These are phyloP conservation scores for Dinothrombium tinctorium DNA, from an alignment of 1,140 invertebrate genomes.

Conservation along the genomic window DNA sequence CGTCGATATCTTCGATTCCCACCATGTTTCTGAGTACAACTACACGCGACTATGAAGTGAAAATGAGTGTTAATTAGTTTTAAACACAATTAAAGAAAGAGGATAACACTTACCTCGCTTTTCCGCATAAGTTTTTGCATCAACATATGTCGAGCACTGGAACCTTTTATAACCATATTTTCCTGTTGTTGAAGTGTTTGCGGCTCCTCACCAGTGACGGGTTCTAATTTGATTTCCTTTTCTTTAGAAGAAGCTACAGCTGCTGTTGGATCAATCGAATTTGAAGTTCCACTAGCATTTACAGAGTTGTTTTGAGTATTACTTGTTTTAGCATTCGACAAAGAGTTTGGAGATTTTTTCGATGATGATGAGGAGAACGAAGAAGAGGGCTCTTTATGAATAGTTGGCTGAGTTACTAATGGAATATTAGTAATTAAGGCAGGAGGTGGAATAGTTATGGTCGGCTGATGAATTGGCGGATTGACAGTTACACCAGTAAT, in stretches of 20 bases:
- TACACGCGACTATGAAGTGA: constrained; percentile 40
- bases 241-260: constrained; percentile 6
- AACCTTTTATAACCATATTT: constrained; percentile 90
- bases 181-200: constrained; percentile 86
- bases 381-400: no score
- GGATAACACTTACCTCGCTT: no score
- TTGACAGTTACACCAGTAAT: constrained; percentile 16
- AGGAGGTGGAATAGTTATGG: constrained; percentile 24
- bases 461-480: constrained; percentile 13
- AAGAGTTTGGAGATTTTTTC: no score
- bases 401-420: not conserved
- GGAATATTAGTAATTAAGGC: constrained; percentile 20
- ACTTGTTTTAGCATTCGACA: not conserved
- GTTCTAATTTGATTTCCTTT: constrained; percentile 3
- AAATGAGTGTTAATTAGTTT: no score
- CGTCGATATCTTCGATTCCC: constrained; percentile 78
- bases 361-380: no score
- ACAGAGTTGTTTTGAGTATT: not conserved
- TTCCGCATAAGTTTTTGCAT: constrained; percentile 97
- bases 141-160: constrained; percentile 82
- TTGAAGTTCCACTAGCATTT: constrained; percentile 3
- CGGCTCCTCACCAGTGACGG: constrained; percentile 33
- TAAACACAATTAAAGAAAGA: not conserved
- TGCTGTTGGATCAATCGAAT: not conserved
- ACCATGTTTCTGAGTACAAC: constrained; percentile 93